Evolutionary conservation across 2,888 invertebrate species (phyloP).

Genomic region (Agriopis aurantiaria): DNA sequence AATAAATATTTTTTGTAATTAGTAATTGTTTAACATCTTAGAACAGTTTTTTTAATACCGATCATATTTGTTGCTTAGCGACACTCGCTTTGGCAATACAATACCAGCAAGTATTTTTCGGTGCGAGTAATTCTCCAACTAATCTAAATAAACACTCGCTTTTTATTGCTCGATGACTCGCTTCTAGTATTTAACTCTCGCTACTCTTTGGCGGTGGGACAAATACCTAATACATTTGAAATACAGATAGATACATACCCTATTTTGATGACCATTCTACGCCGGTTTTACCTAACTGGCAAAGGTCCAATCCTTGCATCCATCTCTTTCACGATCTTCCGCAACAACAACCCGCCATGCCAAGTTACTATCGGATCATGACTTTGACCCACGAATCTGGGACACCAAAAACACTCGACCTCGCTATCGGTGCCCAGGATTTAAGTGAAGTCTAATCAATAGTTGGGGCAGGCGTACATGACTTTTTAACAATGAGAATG

Average conservation of each 20-base stretch:
- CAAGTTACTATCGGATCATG: conserved; percentile 14
- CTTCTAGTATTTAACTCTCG: not conserved
- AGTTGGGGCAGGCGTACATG: not conserved
- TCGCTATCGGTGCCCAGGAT: too few species aligned
- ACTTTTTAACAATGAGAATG: too few species aligned
- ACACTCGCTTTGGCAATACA: too few species aligned
- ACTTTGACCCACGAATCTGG: conserved; percentile 19
- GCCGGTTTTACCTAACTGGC: conserved; percentile 22
- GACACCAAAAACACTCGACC: not conserved
- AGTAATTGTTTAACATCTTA: too few species aligned
- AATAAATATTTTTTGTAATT: too few species aligned
- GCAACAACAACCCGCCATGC: conserved; percentile 23
- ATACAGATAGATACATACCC: not conserved
- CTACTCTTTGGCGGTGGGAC: not conserved
- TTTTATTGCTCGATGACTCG: too few species aligned
- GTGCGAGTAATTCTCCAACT: too few species aligned
- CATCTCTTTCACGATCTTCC: conserved; percentile 18
- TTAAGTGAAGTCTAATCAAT: not conserved
- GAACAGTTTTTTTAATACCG: too few species aligned
- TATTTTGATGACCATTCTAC: not conserved
- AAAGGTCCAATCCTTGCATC: conserved; percentile 12
- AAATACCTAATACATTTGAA: not conserved
- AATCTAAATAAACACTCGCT: too few species aligned
- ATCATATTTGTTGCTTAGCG: too few species aligned
- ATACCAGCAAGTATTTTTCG: too few species aligned